Percentiles rank a stretch among this genome's conserved stretches.
These are phyloP conservation scores for Staurois parvus DNA, from an alignment of 2,797 vertebrate species.

Conservation along the genomic window DNA sequence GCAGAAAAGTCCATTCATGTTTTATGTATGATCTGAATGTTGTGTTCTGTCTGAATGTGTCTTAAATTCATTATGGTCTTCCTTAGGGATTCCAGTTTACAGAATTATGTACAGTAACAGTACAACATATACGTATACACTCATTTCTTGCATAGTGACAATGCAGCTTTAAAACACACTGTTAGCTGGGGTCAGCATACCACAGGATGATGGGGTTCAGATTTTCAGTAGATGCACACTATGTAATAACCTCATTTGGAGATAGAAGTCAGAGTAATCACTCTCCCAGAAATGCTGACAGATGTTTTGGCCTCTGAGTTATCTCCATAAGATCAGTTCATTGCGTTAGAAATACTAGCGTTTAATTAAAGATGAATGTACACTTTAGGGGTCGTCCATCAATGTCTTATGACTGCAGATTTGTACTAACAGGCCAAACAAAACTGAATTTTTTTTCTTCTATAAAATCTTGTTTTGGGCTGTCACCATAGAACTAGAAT, in stretches of 20 bases:
- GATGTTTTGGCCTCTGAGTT: conserved; percentile 46
- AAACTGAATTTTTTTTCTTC: not conserved
- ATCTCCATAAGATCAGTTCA: conserved; percentile 41
- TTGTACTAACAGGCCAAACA: conserved; percentile 2
- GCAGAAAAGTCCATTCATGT: no score
- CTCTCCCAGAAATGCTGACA: conserved; percentile 41
- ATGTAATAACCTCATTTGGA: conserved; percentile 33
- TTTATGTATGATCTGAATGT: no score
- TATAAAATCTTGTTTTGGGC: no score
- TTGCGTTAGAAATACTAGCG: conserved; percentile 27
- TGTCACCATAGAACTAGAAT: no score
- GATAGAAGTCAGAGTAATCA: conserved; percentile 22
- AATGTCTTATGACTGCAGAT: conserved; percentile 10
- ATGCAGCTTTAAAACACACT: not conserved
- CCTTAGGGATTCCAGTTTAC: no score
- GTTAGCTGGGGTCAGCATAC: not conserved
- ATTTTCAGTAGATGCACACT: not conserved
- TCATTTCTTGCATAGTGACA: no score
- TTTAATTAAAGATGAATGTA: conserved; percentile 49
- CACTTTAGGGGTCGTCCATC: conserved; percentile 35
- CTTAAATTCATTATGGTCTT: no score
- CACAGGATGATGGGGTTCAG: not conserved
- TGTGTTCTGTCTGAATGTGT: no score
- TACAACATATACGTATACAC: no score
- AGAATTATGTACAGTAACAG: no score